Base-by-base conservation (phyloP, 2,797 vertebrate genomes). In the Malacoctenus gilli region DNA sequence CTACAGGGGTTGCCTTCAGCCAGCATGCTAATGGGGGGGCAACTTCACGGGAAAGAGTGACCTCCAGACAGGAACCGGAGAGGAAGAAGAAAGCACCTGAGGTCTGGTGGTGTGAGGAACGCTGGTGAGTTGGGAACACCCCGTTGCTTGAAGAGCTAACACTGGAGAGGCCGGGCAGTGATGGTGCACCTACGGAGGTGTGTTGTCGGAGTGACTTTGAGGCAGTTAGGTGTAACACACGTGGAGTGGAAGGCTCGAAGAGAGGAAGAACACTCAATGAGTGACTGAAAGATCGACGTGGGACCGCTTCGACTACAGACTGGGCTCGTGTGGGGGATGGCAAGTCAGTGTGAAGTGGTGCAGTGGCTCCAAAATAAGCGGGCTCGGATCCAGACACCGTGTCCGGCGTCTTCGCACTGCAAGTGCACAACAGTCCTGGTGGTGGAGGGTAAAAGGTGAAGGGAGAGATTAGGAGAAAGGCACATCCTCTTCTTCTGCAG, bases 401-500 rank as follows among this genome's bases (percentile, higher is more conserved):
- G 15, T 6, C 12, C 31, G 16, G 5, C 20, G 18, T 55, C 11
- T 53, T 51, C 19, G 60, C 19, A 49, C 2, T 30, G 19, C 20
- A 43, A 49, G 2, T 30, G 19, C 20, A 43, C 1, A 18, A 34
- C 10, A 36, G 28, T 53, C 28, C 11, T 32, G 55, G 15, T 15
- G 20, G 50, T 20, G 35, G 1, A 2, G 41, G 39, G 12, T 38
- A 21, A 51, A 32, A 38, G 19, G 20, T 39, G 36, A 9, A 56
- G 21, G 20, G 42, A 37, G 13, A 50, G 25, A 57, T 55, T 56
- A 58, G 51, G 68, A 67, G 34, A 63, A 86, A 87, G 85, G 79
- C 86, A 89, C 85, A 71, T 75, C 76, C 57, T 82, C 60, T 53
- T 82, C 68, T 69, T 80, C 57, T 54, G 30, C 46, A 32, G 72